These are phyloP conservation scores for Timandra comae DNA, from an alignment of 2,888 invertebrate genomes.

Conservation along the genomic window DNA sequence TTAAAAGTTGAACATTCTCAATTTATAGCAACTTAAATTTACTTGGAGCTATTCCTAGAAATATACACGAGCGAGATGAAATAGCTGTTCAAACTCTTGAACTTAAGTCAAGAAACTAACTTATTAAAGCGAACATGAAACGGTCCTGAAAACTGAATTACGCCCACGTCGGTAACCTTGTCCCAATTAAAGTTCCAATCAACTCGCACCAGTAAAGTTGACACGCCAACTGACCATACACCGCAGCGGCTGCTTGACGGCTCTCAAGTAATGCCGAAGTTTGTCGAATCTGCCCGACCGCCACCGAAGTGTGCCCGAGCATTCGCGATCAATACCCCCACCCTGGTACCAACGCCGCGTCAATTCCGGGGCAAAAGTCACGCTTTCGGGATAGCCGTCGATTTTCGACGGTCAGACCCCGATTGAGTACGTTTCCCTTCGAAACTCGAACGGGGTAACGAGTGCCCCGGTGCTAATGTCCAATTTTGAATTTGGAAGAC, in stretches of 20 bases:
- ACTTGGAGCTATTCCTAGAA: no score
- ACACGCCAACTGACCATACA: conserved; percentile 61
- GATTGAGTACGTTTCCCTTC: conserved; percentile 38
- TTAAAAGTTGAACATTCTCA: no score
- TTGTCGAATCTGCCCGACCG: conserved; percentile 52
- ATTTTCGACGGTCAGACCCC: conserved; percentile 60
- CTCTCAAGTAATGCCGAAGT: conserved; percentile 62
- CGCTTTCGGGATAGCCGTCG: conserved; percentile 65
- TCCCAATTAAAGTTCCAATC: conserved; percentile 70
- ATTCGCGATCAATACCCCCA: conserved; percentile 66
- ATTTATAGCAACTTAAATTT: no score
- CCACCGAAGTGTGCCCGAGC: conserved; percentile 57
- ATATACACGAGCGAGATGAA: conserved; percentile 1
- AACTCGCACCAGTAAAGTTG: conserved; percentile 60
- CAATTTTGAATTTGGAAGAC: conserved; percentile 34
- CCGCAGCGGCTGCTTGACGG: conserved; percentile 41
- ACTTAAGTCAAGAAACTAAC: conserved; percentile 24
- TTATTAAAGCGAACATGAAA: conserved; percentile 24
- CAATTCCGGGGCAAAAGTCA: conserved; percentile 74
- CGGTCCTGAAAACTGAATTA: conserved; percentile 36
- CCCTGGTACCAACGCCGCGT: conserved; percentile 58
- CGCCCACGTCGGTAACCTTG: conserved; percentile 57
- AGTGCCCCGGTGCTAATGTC: conserved; percentile 32
- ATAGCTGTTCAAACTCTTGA: conserved; percentile 9
- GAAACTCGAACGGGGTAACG: conserved; percentile 33